A percentile compares a stretch with the other conserved stretches of the same genome.
Conservation (phyloP, 1,140 invertebrate genomes). For the Prorops nasuta region DNA sequence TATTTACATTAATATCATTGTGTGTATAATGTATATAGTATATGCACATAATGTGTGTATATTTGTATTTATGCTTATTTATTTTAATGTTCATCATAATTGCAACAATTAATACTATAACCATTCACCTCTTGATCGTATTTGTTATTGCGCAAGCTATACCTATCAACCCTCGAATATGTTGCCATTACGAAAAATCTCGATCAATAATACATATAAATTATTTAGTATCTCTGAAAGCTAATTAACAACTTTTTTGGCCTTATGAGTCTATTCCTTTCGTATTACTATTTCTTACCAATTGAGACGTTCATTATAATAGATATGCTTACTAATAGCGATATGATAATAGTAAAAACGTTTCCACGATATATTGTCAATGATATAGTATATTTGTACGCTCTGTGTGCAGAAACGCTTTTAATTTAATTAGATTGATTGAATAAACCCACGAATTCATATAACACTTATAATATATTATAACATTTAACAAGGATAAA, state of each 20-base stretch:
- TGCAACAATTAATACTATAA: slow-evolving; percentile 34
- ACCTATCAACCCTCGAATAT: slow-evolving; percentile 13
- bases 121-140: slow-evolving; percentile 27
- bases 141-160: slow-evolving; percentile 37
- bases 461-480: no score
- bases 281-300: slow-evolving; percentile 4
- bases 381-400: slow-evolving; percentile 19
- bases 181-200: slow-evolving; percentile 23
- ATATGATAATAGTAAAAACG: slow-evolving; percentile 10
- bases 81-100: slow-evolving; percentile 30
- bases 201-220: slow-evolving; percentile 17
- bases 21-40: slow-evolving; percentile 26
- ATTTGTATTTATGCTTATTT: no score
- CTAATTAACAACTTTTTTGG: slow-evolving; percentile 11
- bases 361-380: slow-evolving; percentile 21
- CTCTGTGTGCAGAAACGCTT: slow-evolving; percentile 4
- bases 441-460: no score
- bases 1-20: slow-evolving; percentile 35
- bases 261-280: no score
- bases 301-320: no score
- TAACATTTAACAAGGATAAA: no score
- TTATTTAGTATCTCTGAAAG: slow-evolving; percentile 9
- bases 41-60: no score
- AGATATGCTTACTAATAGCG: no score
- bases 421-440: no score